phyloP scores from a whole-genome alignment of 2,113 vertebrate genomes.

The Todiramphus saurophagus region DNA sequence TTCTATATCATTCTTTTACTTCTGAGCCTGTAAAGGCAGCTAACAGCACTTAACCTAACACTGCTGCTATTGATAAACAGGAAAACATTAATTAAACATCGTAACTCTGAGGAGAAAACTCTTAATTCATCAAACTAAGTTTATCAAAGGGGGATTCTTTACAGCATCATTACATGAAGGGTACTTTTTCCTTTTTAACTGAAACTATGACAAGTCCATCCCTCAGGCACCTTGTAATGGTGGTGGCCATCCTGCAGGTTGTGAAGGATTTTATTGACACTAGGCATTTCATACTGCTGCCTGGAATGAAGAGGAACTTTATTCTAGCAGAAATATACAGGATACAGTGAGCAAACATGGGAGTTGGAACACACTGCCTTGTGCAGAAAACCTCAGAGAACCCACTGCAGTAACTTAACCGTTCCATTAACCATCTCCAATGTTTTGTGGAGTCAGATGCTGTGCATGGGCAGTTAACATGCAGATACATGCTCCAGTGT shows the following conservation, averaged over 20 bases:
- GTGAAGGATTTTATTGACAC: not conserved
- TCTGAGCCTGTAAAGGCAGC: not conserved
- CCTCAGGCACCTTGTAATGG: not conserved
- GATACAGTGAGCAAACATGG: not conserved
- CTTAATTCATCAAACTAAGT: not conserved
- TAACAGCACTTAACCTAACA: conserved; percentile 1
- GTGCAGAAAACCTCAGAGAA: not conserved
- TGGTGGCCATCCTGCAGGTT: not conserved
- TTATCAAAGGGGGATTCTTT: not conserved
- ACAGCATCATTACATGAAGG: not conserved
- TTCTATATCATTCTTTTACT: conserved; percentile 11
- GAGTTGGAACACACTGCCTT: not conserved
- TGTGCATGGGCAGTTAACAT: not conserved
- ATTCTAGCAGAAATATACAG: not conserved
- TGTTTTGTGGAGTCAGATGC: not conserved
- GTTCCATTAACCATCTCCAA: not conserved
- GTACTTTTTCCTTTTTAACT: not conserved
- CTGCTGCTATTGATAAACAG: conserved; percentile 12
- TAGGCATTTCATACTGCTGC: not conserved
- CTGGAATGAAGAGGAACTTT: conserved; percentile 24
- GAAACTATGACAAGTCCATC: not conserved
- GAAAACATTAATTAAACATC: conserved; percentile 15
- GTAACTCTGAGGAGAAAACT: not conserved
- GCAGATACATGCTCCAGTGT: rapidly evolving
- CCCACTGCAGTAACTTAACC: not conserved